phyloP scores from a whole-genome alignment of 2,888 invertebrate genomes.

The Thyatira batis region DNA sequence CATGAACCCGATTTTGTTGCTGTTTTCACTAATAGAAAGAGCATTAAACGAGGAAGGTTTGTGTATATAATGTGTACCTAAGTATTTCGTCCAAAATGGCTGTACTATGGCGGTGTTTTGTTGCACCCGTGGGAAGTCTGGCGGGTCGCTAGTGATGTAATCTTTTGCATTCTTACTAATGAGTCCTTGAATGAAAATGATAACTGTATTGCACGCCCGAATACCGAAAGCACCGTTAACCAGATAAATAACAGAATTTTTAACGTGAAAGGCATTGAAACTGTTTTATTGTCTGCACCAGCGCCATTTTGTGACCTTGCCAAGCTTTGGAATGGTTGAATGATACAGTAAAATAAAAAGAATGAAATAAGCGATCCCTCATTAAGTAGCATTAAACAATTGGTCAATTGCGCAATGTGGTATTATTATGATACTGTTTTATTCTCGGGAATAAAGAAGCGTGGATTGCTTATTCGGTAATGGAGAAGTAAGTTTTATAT shows the following conservation, averaged over 20 bases:
- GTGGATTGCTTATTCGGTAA: neutral
- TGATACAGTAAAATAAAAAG: neutral
- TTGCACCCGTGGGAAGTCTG: too few relatives aligned
- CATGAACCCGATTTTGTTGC: too few relatives aligned
- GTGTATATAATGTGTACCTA: too few relatives aligned
- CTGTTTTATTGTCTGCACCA: neutral
- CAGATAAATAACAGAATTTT: neutral
- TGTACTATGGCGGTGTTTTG: too few relatives aligned
- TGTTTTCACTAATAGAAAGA: too few relatives aligned
- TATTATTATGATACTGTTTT: neutral
- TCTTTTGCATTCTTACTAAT: neutral
- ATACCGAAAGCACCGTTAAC: neutral
- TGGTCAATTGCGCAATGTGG: slow-evolving; percentile 15
- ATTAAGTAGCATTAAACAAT: slow-evolving; percentile 20
- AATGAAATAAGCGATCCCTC: slow-evolving; percentile 5
- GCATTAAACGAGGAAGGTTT: too few relatives aligned
- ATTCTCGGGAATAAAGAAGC: neutral
- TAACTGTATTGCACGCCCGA: neutral
- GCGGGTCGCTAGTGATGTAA: neutral
- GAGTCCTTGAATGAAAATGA: neutral
- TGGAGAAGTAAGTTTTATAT: too few relatives aligned
- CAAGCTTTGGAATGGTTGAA: neutral
- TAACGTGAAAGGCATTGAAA: neutral
- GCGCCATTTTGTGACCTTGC: neutral
- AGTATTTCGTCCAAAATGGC: too few relatives aligned